Evolutionary conservation across 2,797 vertebrate species (phyloP).

Genomic region (Buphagus erythrorhynchus): DNA sequence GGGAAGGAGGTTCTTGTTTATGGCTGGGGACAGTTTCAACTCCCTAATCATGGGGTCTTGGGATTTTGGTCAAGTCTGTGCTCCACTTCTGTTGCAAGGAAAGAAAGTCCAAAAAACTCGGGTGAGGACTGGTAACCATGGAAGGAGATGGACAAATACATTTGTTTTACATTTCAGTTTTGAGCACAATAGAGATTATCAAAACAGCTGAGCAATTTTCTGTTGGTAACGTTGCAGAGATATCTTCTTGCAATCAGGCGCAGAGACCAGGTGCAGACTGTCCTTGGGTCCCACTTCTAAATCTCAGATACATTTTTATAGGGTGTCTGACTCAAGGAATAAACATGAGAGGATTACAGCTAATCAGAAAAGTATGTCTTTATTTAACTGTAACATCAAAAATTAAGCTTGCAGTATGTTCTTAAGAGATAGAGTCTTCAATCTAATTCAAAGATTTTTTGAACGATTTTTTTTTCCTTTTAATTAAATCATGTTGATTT

Average conservation of each 20-base stretch:
- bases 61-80: not conserved
- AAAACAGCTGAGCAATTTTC: not conserved
- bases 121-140: not conserved
- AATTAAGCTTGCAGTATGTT: slow-evolving; percentile 43
- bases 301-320: slow-evolving; percentile 29
- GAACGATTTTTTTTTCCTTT: slow-evolving; percentile 15
- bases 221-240: rapidly evolving
- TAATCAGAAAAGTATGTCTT: slow-evolving; percentile 47
- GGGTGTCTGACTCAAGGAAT: slow-evolving; percentile 19
- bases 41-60: rapidly evolving
- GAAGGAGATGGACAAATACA: not conserved
- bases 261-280: not conserved
- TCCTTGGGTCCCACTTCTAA: slow-evolving; percentile 13
- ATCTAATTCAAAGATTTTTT: not conserved
- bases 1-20: not conserved
- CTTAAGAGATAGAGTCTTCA: slow-evolving; percentile 61
- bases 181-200: not conserved
- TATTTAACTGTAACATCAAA: slow-evolving; percentile 53
- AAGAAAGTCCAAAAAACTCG: not conserved
- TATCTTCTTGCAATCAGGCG: rapidly evolving
- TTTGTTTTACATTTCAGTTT: not conserved
- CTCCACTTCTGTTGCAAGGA: not conserved
- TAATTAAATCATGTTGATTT: slow-evolving; percentile 9
- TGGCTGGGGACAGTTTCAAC: not conserved
- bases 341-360: slow-evolving; percentile 57